phyloP scores from a whole-genome alignment of 2,797 vertebrate species.

The Pangasius djambal region DNA sequence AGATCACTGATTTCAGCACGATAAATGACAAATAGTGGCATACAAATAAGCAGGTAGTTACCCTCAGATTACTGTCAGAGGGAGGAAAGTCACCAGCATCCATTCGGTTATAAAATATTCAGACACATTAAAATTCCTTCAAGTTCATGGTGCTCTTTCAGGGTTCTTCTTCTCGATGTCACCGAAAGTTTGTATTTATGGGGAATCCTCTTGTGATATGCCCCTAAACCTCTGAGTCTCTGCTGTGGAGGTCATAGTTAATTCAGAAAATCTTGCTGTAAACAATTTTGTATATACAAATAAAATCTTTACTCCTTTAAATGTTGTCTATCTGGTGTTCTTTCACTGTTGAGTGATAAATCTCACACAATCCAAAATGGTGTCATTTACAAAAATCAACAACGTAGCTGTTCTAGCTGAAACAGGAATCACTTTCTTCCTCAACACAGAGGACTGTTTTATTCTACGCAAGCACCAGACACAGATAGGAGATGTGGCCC shows the following conservation, averaged over 20 bases:
- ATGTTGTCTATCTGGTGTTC: conserved; percentile 37
- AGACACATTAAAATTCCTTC: conserved; percentile 15
- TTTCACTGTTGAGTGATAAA: conserved; percentile 15
- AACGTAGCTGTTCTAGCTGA: neutral
- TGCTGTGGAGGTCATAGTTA: conserved; percentile 41
- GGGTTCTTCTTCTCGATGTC: conserved; percentile 18
- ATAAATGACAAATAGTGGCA: neutral
- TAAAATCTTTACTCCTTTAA: conserved; percentile 48
- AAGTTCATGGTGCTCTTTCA: conserved; percentile 24
- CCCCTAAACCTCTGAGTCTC: conserved; percentile 34
- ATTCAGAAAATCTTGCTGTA: conserved; percentile 45
- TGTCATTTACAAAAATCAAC: neutral
- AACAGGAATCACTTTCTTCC: neutral
- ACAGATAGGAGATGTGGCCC: neutral
- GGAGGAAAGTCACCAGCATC: neutral
- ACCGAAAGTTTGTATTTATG: conserved; percentile 12
- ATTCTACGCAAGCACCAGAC: neutral
- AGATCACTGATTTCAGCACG: neutral
- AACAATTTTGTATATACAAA: conserved; percentile 57
- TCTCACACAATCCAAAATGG: neutral
- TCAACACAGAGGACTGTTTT: neutral
- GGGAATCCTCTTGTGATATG: conserved; percentile 13
- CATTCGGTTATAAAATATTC: neutral
- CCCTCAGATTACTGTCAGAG: neutral
- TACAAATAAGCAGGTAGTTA: neutral